Conservation (phyloP, 2,113 vertebrate species). For the Entosphenus tridentatus region DNA sequence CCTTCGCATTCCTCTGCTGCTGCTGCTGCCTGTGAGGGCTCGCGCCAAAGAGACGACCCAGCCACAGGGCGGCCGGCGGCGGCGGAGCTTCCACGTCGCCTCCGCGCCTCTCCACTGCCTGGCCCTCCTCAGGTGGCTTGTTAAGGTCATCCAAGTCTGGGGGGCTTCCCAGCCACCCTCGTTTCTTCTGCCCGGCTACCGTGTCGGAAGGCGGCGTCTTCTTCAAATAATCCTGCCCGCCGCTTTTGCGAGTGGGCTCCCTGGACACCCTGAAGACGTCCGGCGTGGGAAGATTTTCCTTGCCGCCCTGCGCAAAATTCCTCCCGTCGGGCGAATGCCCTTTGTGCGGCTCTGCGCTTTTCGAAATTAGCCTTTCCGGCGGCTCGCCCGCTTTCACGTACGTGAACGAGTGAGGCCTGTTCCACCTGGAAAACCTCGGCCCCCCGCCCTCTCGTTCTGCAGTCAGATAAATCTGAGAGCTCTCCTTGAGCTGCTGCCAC, state of each 20-base stretch:
- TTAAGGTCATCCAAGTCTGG: conserved; percentile 53
- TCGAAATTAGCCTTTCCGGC: conserved; percentile 10
- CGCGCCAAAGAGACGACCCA: conserved; percentile 34
- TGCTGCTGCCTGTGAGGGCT: conserved; percentile 14
- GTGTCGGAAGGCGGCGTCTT: conserved; percentile 14
- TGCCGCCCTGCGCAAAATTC: not conserved
- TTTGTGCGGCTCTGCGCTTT: conserved; percentile 16
- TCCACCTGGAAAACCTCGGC: conserved; percentile 36
- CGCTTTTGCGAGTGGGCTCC: conserved; percentile 12
- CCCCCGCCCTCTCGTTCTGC: conserved; percentile 38
- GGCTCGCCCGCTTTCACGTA: conserved; percentile 5
- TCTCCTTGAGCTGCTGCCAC: conserved; percentile 99
- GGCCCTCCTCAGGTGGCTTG: conserved; percentile 7
- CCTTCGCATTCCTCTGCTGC: conserved; percentile 15
- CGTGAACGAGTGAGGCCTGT: conserved; percentile 33
- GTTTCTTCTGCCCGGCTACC: conserved; percentile 17
- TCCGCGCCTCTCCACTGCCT: conserved; percentile 22
- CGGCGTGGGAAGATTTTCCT: conserved; percentile 26
- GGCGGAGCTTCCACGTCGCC: conserved; percentile 25
- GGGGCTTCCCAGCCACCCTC: conserved; percentile 78
- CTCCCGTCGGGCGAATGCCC: not conserved
- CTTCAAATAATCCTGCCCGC: conserved; percentile 7
- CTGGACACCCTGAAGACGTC: conserved; percentile 74
- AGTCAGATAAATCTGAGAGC: conserved; percentile 73
- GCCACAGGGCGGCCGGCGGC: conserved; percentile 24